Base-by-base conservation (phyloP, 2,888 invertebrate genomes). In the Caenorhabditis zanzibari region DNA sequence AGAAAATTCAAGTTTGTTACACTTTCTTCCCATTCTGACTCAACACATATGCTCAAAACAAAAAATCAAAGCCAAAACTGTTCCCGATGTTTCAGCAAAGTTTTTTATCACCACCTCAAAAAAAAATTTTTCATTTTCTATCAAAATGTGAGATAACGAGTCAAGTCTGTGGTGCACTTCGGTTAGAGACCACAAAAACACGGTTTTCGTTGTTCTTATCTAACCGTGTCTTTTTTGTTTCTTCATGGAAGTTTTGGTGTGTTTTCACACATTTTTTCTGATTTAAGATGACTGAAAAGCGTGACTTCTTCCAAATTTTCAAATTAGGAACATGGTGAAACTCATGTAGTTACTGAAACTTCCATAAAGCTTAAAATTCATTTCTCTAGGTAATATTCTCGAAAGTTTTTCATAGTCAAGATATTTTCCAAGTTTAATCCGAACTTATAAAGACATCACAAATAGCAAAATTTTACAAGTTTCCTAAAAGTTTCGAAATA, bases 121-220 rank as follows among this genome's bases (percentile, higher is more conserved):
- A 47, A 19, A 6, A 19, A 49, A 12, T 54, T 6, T 12, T 19
- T 4, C n/a, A 19, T 19, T 14, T 26, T 26, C 54, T 14, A 2
- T 22, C 19, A 22, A 54, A 54, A 19, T 10, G 52, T 22, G 52
- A 52, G 22, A 63, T 73, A 63, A 73, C 47, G 66, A 75, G 61
- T n/a, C n/a, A 75, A 76, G 35, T 76, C 44, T 68, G 68, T 44
- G 63, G 47, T 75, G 54, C 12, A 54, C 75, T 74, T 38, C 32
- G 38, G 38, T 38, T 38, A 38, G 56, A 64, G 58, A 66, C 75
- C 66, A 47, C 44, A 59, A 58, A 44, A 64, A 58, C 66, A 75
- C 58, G 44, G 56, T 74, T 64, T 38, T 28, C 22, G 41, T 41
- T 38, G 19, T 49, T 19, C 44, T 76, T 76, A 76, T 76, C 76